Percentiles rank a stretch among this genome's conserved stretches.
phyloP scores from a whole-genome alignment of 2,888 invertebrate genomes.

The Danaus chrysippus region DNA sequence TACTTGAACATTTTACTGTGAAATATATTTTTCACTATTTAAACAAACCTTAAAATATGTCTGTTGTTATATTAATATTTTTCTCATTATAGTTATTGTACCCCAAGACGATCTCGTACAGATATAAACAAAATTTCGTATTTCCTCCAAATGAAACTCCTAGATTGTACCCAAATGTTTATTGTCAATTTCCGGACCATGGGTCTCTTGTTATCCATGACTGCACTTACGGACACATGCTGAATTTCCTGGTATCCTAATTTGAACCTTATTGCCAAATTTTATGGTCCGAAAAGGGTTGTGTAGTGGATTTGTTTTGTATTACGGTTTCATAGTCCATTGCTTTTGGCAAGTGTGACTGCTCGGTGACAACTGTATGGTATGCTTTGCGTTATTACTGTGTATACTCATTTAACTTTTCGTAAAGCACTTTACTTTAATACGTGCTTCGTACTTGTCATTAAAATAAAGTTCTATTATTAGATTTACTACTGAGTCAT shows the following conservation, averaged over 20 bases:
- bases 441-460: background rate
- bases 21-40: no score
- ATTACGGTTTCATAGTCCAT: conserved; percentile 26
- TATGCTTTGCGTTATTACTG: conserved; percentile 16
- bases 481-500: background rate
- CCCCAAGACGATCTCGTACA: conserved; percentile 2
- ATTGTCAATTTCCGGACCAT: conserved; percentile 16
- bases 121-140: conserved; percentile 12
- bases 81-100: background rate
- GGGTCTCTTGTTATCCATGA: conserved; percentile 12
- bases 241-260: background rate
- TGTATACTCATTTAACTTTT: conserved; percentile 8
- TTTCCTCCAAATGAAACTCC: conserved; percentile 14
- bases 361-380: conserved; percentile 19
- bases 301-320: conserved; percentile 11
- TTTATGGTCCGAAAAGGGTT: background rate
- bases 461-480: background rate
- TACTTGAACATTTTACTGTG: no score
- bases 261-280: background rate
- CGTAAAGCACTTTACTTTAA: background rate
- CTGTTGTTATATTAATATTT: background rate
- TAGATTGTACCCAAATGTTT: conserved; percentile 15
- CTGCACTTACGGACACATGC: conserved; percentile 17
- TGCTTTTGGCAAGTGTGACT: conserved; percentile 27
- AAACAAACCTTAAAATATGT: background rate